Percentiles rank a stretch among this genome's conserved stretches.
Evolutionary conservation across 1,140 invertebrate genomes (phyloP).

Genomic region (Listronotus bonariensis): DNA sequence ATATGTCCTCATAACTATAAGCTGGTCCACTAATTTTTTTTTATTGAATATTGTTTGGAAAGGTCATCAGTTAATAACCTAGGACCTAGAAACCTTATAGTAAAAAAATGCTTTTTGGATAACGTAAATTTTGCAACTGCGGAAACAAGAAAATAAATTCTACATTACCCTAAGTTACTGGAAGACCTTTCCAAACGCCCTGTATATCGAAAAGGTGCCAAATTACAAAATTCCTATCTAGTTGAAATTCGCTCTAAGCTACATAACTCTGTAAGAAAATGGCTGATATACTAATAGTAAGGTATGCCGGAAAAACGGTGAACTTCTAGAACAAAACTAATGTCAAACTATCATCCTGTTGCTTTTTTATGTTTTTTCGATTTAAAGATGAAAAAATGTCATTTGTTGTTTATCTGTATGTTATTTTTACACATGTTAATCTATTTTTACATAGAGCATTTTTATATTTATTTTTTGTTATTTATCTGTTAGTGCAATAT

Average conservation of each 20-base stretch:
- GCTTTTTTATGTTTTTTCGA: conserved; percentile 1
- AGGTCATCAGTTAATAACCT: too few relatives aligned
- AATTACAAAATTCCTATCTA: neutral
- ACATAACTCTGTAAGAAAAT: neutral
- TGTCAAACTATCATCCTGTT: conserved; percentile 19
- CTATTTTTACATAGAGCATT: conserved; percentile 45
- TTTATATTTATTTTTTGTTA: conserved; percentile 47
- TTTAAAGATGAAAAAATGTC: conserved; percentile 4
- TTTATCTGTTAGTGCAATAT: conserved; percentile 42
- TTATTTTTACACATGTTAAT: conserved; percentile 42
- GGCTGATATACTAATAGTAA: neutral
- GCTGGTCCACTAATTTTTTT: too few relatives aligned
- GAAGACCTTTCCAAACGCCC: too few relatives aligned
- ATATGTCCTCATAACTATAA: too few relatives aligned
- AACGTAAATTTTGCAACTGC: too few relatives aligned
- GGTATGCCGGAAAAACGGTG: neutral
- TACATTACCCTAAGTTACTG: too few relatives aligned
- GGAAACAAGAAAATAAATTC: too few relatives aligned
- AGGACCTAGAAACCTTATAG: too few relatives aligned
- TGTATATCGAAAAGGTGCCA: conserved; percentile 1
- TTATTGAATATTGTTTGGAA: too few relatives aligned
- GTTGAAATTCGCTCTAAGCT: neutral
- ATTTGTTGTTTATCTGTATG: conserved; percentile 32
- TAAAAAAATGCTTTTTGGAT: too few relatives aligned
- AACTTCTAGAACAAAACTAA: conserved; percentile 9